phyloP scores from a whole-genome alignment of 2,888 invertebrate genomes.

The Cephus pulcher region DNA sequence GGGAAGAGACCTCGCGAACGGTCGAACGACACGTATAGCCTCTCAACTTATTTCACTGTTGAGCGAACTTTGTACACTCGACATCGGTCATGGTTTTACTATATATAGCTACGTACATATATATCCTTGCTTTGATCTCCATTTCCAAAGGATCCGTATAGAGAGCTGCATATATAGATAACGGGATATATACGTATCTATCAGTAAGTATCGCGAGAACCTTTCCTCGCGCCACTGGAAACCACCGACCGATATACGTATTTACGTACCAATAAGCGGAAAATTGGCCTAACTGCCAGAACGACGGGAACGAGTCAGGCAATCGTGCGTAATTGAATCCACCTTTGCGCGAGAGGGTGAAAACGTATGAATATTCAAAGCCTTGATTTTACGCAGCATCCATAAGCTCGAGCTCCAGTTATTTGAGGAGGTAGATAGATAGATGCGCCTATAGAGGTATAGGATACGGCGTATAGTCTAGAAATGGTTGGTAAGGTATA shows the following conservation, averaged over 20 bases:
- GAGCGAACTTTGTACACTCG: not conserved
- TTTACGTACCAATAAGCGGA: slow-evolving; percentile 64
- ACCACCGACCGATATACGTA: slow-evolving; percentile 41
- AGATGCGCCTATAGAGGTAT: not conserved
- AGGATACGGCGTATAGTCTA: not conserved
- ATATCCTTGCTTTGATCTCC: slow-evolving; percentile 10
- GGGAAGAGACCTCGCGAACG: not conserved
- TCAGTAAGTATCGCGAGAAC: not conserved
- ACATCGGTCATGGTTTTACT: not conserved
- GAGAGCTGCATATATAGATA: not conserved
- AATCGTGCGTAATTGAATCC: slow-evolving; percentile 64
- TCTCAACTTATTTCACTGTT: not conserved
- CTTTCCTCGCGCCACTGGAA: slow-evolving; percentile 3
- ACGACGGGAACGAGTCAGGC: slow-evolving; percentile 42
- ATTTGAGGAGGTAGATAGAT: not conserved
- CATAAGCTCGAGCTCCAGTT: not conserved
- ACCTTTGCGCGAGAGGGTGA: slow-evolving; percentile 53
- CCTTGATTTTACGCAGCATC: slow-evolving; percentile 47
- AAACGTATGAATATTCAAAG: slow-evolving; percentile 62
- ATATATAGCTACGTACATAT: slow-evolving; percentile 1
- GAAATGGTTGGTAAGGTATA: not conserved
- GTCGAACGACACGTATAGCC: not conserved
- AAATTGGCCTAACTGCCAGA: slow-evolving; percentile 60
- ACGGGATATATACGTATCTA: not conserved
- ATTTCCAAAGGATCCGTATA: slow-evolving; percentile 21